These are phyloP conservation scores for Falco peregrinus DNA, from an alignment of 2,797 vertebrate species.

Conservation along the genomic window DNA sequence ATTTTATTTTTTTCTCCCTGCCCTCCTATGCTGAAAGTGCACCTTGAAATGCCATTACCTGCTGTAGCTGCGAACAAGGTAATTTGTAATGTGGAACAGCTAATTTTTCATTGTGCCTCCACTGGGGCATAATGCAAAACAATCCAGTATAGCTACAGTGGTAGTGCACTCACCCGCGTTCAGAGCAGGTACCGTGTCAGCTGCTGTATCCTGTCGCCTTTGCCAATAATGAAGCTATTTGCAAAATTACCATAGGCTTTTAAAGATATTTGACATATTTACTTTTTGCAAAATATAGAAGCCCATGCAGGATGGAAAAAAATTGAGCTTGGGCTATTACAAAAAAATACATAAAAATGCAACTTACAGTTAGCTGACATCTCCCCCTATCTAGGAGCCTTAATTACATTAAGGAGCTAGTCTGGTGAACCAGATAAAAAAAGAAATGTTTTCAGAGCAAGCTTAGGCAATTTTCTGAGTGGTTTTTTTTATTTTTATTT, in stretches of 20 bases:
- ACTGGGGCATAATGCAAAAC: slow-evolving; percentile 59
- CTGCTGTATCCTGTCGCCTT: slow-evolving; percentile 27
- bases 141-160: background rate
- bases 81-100: slow-evolving; percentile 79
- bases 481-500: no score
- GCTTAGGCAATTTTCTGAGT: background rate
- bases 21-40: background rate
- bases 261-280: background rate
- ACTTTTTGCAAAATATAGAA: background rate
- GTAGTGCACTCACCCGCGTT: slow-evolving; percentile 5
- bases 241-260: background rate
- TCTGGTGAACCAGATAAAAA: background rate
- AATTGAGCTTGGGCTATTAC: background rate
- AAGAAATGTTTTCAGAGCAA: background rate
- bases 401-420: background rate
- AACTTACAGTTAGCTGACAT: background rate
- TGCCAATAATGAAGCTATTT: slow-evolving; percentile 16
- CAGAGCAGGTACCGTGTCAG: slow-evolving; percentile 8
- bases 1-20: background rate
- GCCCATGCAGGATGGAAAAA: background rate
- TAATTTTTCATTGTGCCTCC: slow-evolving; percentile 77
- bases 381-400: background rate
- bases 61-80: slow-evolving; percentile 63
- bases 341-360: background rate
- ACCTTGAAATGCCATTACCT: slow-evolving; percentile 73